Evolutionary conservation across 2,888 invertebrate genomes (phyloP), one percentile per base, ranked within the genome.

Genomic region (Chymomyza caudatula): DNA sequence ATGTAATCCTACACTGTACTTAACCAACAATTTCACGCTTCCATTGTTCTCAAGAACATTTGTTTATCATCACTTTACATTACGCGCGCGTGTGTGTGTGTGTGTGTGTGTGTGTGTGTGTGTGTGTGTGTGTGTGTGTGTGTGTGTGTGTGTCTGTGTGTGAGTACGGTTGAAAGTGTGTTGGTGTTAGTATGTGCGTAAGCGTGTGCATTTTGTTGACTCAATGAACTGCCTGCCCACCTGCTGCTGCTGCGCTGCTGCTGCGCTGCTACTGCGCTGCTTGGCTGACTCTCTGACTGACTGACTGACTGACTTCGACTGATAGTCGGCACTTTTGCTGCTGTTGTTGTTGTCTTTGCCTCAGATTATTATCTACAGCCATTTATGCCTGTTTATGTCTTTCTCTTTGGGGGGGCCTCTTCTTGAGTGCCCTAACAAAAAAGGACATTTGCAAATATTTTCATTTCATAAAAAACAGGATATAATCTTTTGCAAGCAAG

Each of bases 21-120:
- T 37, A 37, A 37, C 29, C 74, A 61, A 74, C 77, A 74, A 76
- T 80, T 83, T 80, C 69, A 78, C 78, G 78, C 73, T 70, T 77
- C 77, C 81, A 78, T 81, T 81, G 84, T 71, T 73, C 72, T 63
- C 68, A 76, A 82, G 73, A 84, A 84, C 84, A 81, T 81, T 81
- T 84, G 81, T 77, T 84, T 81, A 84, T 81, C 81, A 84, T 84
- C 84, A 84, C 84, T 78, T 69, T 79, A 80, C 76, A 74, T 79
- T 76, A 71, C 77, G 25, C 29, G 51, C 42, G 29, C 22, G 55
- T 20, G 22, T 43, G 4, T 42, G 23, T 22, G 44, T 37, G 43
- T 22, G 19, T 37, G 42, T 51, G 37, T 42, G 43, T 42, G 54
- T 55, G 13, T 20, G 42, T 20, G 20, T 15, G 20, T 56, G 52